A percentile compares a stretch with the other conserved stretches of the same genome.
Evolutionary conservation across 1,140 invertebrate genomes (phyloP).

Genomic region (Chironomus tepperi): DNA sequence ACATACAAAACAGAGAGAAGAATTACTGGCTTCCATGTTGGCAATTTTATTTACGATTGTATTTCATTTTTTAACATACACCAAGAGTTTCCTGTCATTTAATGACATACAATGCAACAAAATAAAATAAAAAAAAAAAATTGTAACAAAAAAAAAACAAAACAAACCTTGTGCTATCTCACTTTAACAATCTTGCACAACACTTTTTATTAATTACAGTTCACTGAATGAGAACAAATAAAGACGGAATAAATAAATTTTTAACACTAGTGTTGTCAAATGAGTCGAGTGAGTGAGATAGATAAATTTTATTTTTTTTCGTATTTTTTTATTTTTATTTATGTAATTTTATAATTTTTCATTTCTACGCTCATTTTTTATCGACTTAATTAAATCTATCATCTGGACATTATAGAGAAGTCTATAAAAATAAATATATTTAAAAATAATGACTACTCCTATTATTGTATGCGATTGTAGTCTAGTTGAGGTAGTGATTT

Average conservation of each 20-base stretch:
- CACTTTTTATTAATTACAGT: constrained; percentile 14
- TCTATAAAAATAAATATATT: too few relatives aligned
- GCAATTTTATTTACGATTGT: constrained; percentile 1
- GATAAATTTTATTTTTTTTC: neutral
- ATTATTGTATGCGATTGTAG: too few relatives aligned
- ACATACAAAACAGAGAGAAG: neutral
- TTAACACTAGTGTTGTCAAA: neutral
- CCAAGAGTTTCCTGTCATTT: constrained; percentile 5
- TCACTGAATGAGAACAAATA: constrained; percentile 3
- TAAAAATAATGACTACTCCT: too few relatives aligned
- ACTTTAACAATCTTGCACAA: neutral
- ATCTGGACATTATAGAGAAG: neutral
- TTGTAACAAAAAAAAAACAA: too few relatives aligned
- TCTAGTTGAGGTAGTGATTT: too few relatives aligned
- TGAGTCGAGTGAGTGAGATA: too few relatives aligned
- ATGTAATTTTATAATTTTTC: constrained; percentile 12
- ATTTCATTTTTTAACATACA: constrained; percentile 14
- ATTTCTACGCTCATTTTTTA: neutral
- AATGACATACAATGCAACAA: neutral
- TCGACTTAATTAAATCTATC: neutral
- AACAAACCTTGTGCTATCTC: neutral
- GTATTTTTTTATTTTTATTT: neutral
- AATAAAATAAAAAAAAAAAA: too few relatives aligned
- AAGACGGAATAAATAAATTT: constrained; percentile 14
- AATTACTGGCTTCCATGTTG: neutral